A percentile compares a stretch with the other conserved stretches of the same genome.
These are phyloP conservation scores for Popillia japonica DNA, from an alignment of 1,140 invertebrate genomes.

Conservation along the genomic window DNA sequence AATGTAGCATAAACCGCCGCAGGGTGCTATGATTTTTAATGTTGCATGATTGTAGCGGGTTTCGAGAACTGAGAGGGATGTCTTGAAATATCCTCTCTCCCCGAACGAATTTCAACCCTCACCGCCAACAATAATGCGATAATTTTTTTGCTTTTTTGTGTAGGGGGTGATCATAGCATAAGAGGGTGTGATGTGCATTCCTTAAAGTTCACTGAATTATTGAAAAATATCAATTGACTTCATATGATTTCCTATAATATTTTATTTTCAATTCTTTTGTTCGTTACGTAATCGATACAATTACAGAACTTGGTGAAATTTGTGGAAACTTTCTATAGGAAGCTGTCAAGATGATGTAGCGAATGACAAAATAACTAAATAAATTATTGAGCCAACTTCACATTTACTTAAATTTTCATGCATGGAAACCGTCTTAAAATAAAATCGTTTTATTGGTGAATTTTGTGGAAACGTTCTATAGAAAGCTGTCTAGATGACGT, in stretches of 20 bases:
- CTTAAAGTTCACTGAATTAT: constrained; percentile 15
- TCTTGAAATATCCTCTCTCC: constrained; percentile 21
- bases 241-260: background rate
- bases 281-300: no score
- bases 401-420: no score
- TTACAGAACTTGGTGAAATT: no score
- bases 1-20: constrained; percentile 56
- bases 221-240: background rate
- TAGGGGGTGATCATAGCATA: background rate
- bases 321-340: no score
- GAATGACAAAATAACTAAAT: no score
- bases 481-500: no score
- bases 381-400: no score
- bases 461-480: no score
- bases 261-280: background rate
- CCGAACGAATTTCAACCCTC: constrained; percentile 17
- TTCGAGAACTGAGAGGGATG: constrained; percentile 29
- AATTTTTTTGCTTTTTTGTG: constrained; percentile 31
- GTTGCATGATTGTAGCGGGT: constrained; percentile 41
- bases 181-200: background rate
- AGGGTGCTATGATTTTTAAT: constrained; percentile 56
- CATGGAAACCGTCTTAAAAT: no score
- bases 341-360: no score
- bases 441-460: no score
- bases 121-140: background rate